Evolutionary conservation across 2,888 invertebrate species (phyloP), one percentile per base, ranked within the genome.

Genomic region (Cremastobaeus sp.): DNA sequence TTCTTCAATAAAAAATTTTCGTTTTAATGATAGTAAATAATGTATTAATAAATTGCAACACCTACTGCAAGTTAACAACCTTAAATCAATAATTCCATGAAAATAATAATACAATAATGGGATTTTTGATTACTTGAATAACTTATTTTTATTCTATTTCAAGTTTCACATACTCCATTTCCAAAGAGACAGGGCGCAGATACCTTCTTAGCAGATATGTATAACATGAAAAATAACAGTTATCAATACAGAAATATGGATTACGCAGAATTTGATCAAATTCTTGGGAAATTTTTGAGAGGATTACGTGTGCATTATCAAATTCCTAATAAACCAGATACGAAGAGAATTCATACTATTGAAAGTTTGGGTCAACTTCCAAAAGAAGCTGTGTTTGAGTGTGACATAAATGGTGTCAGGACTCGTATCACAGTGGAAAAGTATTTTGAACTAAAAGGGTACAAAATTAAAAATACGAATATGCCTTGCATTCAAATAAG

Each of bases 401-500:
- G 30, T 17, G 18, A 28, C 2, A 28, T 65, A 3, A 77, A 76
- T 3, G 68, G 83, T 9, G 77, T 76, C 75, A 84, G 81, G 12
- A 54, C 59, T 37, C 14, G 54, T 14, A 84, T 88, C 1, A 90
- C 90, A 0, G 89, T 93, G 0, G 80, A 83, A 4, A 75, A 88
- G 1, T 91, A 91, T 79, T 91, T 34, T 88, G 73, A 14, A 2
- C 0, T 76, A 1, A 90, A 90, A 66, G 76, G 69, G 11, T 90
- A 90, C 57, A 72, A 1, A 0, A 74, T 94, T 15, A 78, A 85
- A 77, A 93, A 89, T 84, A 94, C 95, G 0, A 85, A 93, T 41
- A 86, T 96, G 57, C 97, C 95, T 14, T 96, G 96, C 80, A 85
- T 99, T 35, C 95, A 94, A 91, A 96, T 98, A 2, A 96, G 96